Conservation (phyloP, 2,113 vertebrate species). For the Sinocyclocheilus rhinocerous region DNA sequence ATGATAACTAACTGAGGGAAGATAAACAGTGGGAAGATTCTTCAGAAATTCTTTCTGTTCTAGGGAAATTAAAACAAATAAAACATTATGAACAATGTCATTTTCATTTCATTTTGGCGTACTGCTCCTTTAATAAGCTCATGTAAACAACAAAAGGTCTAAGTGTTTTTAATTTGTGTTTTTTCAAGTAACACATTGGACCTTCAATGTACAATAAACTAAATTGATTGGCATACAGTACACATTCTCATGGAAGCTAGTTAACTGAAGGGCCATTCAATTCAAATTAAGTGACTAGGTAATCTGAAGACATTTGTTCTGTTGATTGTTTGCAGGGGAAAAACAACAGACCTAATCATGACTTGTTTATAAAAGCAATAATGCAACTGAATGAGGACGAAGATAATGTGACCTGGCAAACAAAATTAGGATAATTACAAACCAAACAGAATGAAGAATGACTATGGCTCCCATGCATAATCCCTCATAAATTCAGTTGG, state of each 20-base stretch:
- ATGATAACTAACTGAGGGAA: not conserved
- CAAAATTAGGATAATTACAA: conserved; percentile 62
- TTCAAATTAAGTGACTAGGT: conserved; percentile 42
- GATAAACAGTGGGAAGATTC: not conserved
- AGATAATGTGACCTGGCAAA: conserved; percentile 58
- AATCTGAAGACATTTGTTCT: conserved; percentile 26
- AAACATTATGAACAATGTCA: too few relatives aligned
- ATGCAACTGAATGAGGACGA: conserved; percentile 56
- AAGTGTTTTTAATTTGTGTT: conserved; percentile 5
- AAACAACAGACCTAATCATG: conserved; percentile 28
- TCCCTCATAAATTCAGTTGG: conserved; percentile 46
- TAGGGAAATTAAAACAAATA: too few relatives aligned
- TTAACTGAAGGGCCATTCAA: conserved; percentile 32
- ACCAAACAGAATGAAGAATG: conserved; percentile 50
- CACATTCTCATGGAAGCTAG: not conserved
- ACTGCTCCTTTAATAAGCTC: not conserved
- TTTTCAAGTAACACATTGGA: not conserved
- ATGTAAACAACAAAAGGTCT: not conserved
- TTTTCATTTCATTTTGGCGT: too few relatives aligned
- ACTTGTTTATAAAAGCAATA: conserved; percentile 30
- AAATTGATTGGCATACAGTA: conserved; percentile 31
- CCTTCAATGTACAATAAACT: not conserved
- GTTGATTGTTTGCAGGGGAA: conserved; percentile 29
- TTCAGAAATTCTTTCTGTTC: too few relatives aligned
- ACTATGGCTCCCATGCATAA: conserved; percentile 49